Evolutionary conservation across 92 coral and sea anemone species (phyloP).

Genomic region (Palythoa grandiflora): DNA sequence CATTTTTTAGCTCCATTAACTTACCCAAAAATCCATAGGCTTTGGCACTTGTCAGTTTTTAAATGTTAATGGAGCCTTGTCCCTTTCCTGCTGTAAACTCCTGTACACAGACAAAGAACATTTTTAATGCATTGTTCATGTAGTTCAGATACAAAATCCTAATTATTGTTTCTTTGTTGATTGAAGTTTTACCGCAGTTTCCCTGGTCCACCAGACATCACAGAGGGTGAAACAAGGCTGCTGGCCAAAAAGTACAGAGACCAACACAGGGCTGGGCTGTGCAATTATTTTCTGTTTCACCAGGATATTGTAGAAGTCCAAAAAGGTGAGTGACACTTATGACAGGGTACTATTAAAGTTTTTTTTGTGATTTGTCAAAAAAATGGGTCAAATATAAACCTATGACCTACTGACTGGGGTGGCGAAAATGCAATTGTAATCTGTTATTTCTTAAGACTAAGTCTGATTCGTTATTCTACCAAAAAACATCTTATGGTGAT

Average conservation of each 20-base stretch:
- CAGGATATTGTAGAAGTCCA: constrained; percentile 85
- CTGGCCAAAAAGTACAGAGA: constrained; percentile 94
- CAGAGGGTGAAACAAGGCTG: constrained; percentile 80
- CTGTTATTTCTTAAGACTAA: no score
- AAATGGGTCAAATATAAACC: background rate
- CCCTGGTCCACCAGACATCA: constrained; percentile 96
- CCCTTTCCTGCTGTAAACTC: no score
- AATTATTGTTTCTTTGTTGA: background rate
- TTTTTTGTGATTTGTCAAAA: background rate
- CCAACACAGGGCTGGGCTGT: constrained; percentile 83
- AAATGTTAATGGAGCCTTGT: no score
- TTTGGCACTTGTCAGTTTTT: no score
- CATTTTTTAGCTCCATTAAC: no score
- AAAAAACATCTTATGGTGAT: background rate
- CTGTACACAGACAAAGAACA: no score
- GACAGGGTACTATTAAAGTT: background rate
- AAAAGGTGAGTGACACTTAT: constrained; percentile 54
- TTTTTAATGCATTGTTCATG: no score
- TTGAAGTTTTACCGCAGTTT: constrained; percentile 91
- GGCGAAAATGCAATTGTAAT: no score
- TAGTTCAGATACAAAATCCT: no score
- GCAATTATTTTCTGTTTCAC: constrained; percentile 90
- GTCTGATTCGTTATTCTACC: no score
- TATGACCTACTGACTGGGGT: no score
- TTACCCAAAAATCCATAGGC: no score